phyloP scores from a whole-genome alignment of 2,888 invertebrate genomes.

The Drosophila formosana region DNA sequence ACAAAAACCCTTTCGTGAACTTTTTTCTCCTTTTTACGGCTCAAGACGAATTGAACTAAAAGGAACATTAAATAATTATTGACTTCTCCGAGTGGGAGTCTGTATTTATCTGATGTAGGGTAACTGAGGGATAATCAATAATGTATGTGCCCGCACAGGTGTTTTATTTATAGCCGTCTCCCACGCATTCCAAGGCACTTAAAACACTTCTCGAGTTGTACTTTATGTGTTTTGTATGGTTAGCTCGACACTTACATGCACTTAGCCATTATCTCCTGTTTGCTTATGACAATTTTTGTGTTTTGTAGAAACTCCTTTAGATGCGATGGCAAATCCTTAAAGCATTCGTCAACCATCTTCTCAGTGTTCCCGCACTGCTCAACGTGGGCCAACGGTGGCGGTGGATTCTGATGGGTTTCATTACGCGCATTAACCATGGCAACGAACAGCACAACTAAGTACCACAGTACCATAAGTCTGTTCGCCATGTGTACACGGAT shows the following conservation, averaged over 20 bases:
- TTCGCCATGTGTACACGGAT: conserved; percentile 3
- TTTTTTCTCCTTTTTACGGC: conserved; percentile 1
- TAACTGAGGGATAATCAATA: conserved; percentile 42
- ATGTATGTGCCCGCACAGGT: conserved; percentile 15
- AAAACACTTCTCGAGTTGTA: not conserved
- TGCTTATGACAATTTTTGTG: conserved; percentile 82
- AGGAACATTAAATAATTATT: conserved; percentile 38
- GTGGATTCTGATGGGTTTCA: conserved; percentile 24
- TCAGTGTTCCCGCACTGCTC: conserved; percentile 81
- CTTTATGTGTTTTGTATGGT: not conserved
- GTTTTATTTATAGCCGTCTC: conserved; percentile 21
- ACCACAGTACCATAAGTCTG: conserved; percentile 11
- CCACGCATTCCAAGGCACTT: conserved; percentile 10
- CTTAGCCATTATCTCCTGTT: conserved; percentile 82
- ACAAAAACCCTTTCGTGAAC: not conserved
- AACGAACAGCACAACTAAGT: conserved; percentile 19
- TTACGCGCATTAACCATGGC: conserved; percentile 34
- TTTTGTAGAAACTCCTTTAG: conserved; percentile 83
- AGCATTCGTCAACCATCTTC: conserved; percentile 83
- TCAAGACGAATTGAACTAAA: not conserved
- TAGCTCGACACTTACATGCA: conserved; percentile 81
- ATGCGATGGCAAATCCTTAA: conserved; percentile 83
- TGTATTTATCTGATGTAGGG: not conserved
- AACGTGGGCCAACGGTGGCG: conserved; percentile 22
- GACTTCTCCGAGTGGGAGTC: not conserved